Evolutionary conservation across 1,140 invertebrate genomes (phyloP).

Genomic region (Calephelis nemesis): DNA sequence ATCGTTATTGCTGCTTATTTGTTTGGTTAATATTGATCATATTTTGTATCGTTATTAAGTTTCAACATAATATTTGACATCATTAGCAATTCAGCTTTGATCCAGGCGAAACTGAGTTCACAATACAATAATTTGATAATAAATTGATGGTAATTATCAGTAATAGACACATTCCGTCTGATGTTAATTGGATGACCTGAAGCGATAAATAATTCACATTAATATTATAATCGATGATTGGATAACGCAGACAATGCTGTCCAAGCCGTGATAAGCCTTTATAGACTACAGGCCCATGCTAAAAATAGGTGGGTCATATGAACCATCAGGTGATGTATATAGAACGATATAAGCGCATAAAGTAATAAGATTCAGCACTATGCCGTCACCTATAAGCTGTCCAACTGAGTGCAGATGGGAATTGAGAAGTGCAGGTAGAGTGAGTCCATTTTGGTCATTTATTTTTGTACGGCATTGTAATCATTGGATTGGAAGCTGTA

Average conservation of each 20-base stretch:
- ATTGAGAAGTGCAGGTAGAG: no score
- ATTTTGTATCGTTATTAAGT: background rate
- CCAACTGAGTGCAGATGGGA: no score
- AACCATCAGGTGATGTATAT: no score
- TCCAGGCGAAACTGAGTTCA: background rate
- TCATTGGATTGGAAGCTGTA: no score
- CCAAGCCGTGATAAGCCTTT: background rate
- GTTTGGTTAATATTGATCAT: background rate
- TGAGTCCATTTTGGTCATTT: no score
- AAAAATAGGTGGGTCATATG: no score
- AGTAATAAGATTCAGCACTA: no score
- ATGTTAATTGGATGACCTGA: conserved; percentile 20
- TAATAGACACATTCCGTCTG: conserved; percentile 14
- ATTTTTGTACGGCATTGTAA: no score
- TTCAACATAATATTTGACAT: background rate
- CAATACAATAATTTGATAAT: conserved; percentile 17
- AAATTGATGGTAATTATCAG: conserved; percentile 11
- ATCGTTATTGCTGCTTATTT: no score
- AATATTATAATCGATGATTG: conserved; percentile 11
- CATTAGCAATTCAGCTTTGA: background rate
- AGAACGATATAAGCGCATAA: no score
- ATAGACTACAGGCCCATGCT: no score
- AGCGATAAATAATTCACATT: conserved; percentile 11
- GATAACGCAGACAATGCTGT: background rate
- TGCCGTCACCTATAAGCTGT: no score